Evolutionary conservation across 37 sponge, comb jelly and placozoan species (phyloP).

Genomic region (Cladorhizidae sp.): DNA sequence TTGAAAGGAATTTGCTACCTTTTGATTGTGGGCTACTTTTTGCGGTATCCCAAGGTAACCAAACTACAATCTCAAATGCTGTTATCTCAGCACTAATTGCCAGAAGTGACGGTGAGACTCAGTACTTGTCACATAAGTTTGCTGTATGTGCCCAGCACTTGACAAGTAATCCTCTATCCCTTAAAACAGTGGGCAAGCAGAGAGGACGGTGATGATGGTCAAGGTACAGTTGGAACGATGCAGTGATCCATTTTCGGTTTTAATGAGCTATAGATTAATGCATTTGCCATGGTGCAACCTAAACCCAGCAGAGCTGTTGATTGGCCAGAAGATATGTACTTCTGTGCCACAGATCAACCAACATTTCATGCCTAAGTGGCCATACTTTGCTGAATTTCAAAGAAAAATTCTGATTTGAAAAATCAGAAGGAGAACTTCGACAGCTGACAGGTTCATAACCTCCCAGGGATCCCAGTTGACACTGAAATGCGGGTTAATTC

Average conservation of each 20-base stretch:
- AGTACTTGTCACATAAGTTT: slow-evolving; percentile 45
- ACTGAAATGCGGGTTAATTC: slow-evolving; percentile 55
- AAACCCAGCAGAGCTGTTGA: slow-evolving; percentile 48
- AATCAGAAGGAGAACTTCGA: slow-evolving; percentile 39
- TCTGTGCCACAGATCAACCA: slow-evolving; percentile 33
- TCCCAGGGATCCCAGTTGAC: slow-evolving; percentile 9
- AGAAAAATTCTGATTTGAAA: not conserved
- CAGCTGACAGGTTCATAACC: slow-evolving; percentile 1
- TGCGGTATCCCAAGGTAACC: slow-evolving; percentile 29
- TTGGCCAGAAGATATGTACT: slow-evolving; percentile 38
- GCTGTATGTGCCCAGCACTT: slow-evolving; percentile 36
- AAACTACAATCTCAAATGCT: slow-evolving; percentile 51
- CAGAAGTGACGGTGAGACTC: slow-evolving; percentile 63
- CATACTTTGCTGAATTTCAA: slow-evolving; percentile 29
- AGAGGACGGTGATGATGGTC: slow-evolving; percentile 46
- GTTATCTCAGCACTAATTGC: slow-evolving; percentile 28
- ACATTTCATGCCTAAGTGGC: slow-evolving; percentile 49
- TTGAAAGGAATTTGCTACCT: no score
- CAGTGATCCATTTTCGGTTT: slow-evolving; percentile 19
- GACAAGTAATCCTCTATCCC: slow-evolving; percentile 61
- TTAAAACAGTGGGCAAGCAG: slow-evolving; percentile 57
- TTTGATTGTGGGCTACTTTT: no score
- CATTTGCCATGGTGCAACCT: slow-evolving; percentile 55
- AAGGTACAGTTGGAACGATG: slow-evolving; percentile 20
- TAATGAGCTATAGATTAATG: slow-evolving; percentile 52